Evolutionary conservation across 2,797 vertebrate species (phyloP).

Genomic region (Tamandua tetradactyla): DNA sequence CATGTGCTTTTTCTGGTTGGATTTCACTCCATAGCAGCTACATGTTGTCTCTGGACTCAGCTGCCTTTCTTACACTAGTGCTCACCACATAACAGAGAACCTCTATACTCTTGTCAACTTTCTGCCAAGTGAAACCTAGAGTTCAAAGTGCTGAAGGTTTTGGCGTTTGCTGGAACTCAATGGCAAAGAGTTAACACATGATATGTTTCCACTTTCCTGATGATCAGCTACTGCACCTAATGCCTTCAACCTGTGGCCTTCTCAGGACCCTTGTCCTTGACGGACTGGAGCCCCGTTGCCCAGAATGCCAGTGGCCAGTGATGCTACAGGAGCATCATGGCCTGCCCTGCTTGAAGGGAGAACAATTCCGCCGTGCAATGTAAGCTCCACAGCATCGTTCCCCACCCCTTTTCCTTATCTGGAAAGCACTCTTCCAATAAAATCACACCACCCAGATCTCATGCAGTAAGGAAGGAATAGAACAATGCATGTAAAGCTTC

Average conservation of each 20-base stretch:
- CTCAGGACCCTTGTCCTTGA: neutral
- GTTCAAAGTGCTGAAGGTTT: neutral
- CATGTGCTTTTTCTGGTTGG: neutral
- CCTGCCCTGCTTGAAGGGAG: neutral
- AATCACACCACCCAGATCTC: neutral
- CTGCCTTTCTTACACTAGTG: neutral
- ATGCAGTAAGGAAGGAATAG: neutral
- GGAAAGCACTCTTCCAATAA: neutral
- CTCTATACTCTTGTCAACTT: neutral
- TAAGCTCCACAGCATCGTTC: neutral
- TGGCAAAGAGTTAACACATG: neutral
- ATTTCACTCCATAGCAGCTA: neutral
- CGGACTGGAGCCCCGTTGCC: neutral
- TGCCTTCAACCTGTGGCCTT: neutral
- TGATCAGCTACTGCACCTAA: neutral
- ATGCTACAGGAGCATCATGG: neutral
- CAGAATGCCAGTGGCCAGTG: neutral
- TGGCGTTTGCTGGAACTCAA: neutral
- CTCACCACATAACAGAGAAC: neutral
- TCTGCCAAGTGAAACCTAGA: neutral
- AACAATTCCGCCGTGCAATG: neutral
- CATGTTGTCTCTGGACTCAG: neutral
- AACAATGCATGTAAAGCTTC: neutral
- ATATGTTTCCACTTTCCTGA: neutral
- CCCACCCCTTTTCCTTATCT: neutral